Evolutionary conservation across 2,113 vertebrate genomes (phyloP).

Genomic region (Nesogale talazaci): DNA sequence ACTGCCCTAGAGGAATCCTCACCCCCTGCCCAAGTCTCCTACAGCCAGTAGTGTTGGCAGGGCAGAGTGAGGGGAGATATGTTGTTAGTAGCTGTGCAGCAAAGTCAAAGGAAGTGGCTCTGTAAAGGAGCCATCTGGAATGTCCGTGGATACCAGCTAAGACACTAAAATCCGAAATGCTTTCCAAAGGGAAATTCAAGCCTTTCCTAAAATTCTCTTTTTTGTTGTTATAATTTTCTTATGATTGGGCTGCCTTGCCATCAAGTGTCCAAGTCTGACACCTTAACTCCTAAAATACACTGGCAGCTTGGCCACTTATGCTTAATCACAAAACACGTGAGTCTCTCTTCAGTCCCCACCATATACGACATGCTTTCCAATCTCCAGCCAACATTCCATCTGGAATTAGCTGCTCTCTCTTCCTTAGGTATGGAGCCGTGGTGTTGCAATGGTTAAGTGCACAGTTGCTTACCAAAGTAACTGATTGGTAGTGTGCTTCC

Average conservation of each 20-base stretch:
- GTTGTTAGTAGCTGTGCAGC: background rate
- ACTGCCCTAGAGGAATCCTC: background rate
- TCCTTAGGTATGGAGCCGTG: background rate
- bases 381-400: background rate
- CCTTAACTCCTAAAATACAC: constrained; percentile 57
- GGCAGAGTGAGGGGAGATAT: background rate
- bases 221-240: background rate
- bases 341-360: background rate
- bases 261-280: background rate
- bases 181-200: constrained; percentile 29
- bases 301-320: background rate
- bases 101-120: constrained; percentile 15
- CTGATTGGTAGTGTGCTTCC: background rate
- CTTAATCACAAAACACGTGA: constrained; percentile 34
- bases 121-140: constrained; percentile 2
- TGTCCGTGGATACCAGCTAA: constrained; percentile 8
- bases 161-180: constrained; percentile 10
- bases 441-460: background rate
- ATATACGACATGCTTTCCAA: constrained; percentile 17
- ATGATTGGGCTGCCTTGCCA: background rate
- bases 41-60: background rate
- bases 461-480: too few relatives aligned
- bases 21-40: background rate
- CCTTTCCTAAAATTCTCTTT: background rate
- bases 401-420: constrained; percentile 7